Conservation (phyloP, 2,888 invertebrate species). For the Cabera pusaria region DNA sequence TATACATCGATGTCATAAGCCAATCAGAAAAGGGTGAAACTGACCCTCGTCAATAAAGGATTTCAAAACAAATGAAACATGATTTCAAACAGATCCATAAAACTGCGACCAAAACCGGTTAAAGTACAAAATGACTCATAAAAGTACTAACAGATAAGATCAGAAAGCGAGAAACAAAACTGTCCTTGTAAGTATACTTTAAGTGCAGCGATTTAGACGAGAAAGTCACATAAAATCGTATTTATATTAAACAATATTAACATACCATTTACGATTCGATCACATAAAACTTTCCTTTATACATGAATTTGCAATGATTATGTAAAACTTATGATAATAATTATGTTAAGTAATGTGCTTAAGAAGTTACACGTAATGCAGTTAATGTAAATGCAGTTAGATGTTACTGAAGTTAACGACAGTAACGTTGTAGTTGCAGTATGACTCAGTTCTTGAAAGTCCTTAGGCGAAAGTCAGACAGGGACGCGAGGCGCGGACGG, state of each 20-base stretch:
- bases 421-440: too few relatives aligned
- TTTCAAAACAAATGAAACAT: too few relatives aligned
- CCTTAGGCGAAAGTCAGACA: too few relatives aligned
- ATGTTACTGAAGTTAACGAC: conserved; percentile 18
- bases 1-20: too few relatives aligned
- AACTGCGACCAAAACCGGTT: too few relatives aligned
- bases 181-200: conserved; percentile 11
- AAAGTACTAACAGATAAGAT: conserved; percentile 6
- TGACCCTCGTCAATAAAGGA: too few relatives aligned
- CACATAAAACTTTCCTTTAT: conserved; percentile 22
- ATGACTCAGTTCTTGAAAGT: too few relatives aligned
- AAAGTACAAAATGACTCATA: too few relatives aligned
- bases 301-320: conserved; percentile 49
- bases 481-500: too few relatives aligned
- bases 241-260: conserved; percentile 24
- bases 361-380: conserved; percentile 25
- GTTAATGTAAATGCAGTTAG: conserved; percentile 31
- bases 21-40: too few relatives aligned
- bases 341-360: conserved; percentile 42
- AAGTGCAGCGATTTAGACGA: conserved; percentile 27
- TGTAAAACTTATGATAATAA: conserved; percentile 43
- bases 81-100: too few relatives aligned
- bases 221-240: conserved; percentile 44
- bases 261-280: conserved; percentile 22
- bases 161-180: conserved; percentile 9